Evolutionary conservation across 1,140 invertebrate species (phyloP).

Genomic region (Drosophila pandora): DNA sequence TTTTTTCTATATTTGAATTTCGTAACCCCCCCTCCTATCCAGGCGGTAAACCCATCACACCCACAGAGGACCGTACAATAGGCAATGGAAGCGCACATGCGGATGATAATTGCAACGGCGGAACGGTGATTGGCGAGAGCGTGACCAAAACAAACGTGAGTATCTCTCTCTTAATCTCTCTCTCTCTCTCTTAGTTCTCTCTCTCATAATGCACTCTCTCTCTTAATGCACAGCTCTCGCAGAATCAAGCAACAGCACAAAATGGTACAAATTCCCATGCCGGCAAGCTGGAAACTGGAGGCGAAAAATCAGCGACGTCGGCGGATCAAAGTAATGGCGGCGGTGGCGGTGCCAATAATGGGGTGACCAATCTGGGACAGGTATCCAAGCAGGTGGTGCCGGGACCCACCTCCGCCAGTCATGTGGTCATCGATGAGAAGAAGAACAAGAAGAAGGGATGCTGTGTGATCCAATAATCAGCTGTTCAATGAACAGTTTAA

Average conservation of each 20-base stretch:
- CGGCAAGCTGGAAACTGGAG: conserved; percentile 53
- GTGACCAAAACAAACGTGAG: conserved; percentile 80
- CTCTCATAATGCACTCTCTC: neutral
- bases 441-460: conserved; percentile 83
- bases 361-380: conserved; percentile 76
- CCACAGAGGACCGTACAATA: conserved; percentile 85
- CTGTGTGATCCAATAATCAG: conserved; percentile 79
- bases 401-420: conserved; percentile 83
- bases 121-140: conserved; percentile 66
- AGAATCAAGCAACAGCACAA: conserved; percentile 81
- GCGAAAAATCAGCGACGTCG: conserved; percentile 43
- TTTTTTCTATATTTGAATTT: neutral
- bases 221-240: conserved; percentile 64
- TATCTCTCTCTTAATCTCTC: neutral
- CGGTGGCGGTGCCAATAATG: conserved; percentile 63
- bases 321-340: conserved; percentile 28
- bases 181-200: neutral
- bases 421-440: conserved; percentile 83
- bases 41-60: conserved; percentile 91
- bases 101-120: conserved; percentile 72
- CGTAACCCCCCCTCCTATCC: neutral
- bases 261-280: conserved; percentile 83
- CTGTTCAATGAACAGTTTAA: neutral
- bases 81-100: conserved; percentile 78
- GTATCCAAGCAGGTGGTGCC: conserved; percentile 83